Evolutionary conservation across 2,888 invertebrate species (phyloP).

Genomic region (Tubulanus polymorphus): DNA sequence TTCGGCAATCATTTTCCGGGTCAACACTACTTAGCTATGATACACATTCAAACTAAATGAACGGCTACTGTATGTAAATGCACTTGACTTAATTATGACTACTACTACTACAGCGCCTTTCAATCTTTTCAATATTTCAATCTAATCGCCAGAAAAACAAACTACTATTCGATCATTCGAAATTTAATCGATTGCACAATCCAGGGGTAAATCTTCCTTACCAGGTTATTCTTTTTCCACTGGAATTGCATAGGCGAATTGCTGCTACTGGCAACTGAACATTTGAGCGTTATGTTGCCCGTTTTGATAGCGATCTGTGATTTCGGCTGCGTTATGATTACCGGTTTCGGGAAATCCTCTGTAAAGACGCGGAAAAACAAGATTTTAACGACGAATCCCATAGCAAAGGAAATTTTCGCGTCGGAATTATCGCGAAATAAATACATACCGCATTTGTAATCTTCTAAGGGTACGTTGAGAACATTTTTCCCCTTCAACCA

Average conservation of each 20-base stretch:
- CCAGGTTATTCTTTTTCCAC: constrained; percentile 81
- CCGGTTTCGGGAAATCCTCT: constrained; percentile 81
- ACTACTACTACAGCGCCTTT: too few species aligned
- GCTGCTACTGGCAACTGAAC: constrained; percentile 68
- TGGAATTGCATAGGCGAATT: constrained; percentile 69
- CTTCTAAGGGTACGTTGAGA: constrained; percentile 60
- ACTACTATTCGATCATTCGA: too few species aligned
- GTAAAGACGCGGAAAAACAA: constrained; percentile 16
- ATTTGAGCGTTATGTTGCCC: constrained; percentile 75
- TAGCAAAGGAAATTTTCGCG: background rate
- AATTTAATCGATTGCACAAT: too few species aligned
- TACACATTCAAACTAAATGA: too few species aligned
- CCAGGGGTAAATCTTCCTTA: constrained; percentile 27
- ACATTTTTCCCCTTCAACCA: constrained; percentile 69
- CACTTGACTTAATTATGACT: too few species aligned
- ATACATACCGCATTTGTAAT: constrained; percentile 56
- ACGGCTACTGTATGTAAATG: too few species aligned
- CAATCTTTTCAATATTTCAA: too few species aligned
- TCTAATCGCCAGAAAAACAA: too few species aligned
- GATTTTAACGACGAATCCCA: background rate
- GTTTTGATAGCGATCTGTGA: constrained; percentile 82
- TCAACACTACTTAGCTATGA: too few species aligned
- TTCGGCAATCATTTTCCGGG: too few species aligned
- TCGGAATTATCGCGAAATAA: background rate
- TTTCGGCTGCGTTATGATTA: constrained; percentile 75